phyloP scores from a whole-genome alignment of 2,113 vertebrate genomes.

The Balaenoptera acutorostrata region DNA sequence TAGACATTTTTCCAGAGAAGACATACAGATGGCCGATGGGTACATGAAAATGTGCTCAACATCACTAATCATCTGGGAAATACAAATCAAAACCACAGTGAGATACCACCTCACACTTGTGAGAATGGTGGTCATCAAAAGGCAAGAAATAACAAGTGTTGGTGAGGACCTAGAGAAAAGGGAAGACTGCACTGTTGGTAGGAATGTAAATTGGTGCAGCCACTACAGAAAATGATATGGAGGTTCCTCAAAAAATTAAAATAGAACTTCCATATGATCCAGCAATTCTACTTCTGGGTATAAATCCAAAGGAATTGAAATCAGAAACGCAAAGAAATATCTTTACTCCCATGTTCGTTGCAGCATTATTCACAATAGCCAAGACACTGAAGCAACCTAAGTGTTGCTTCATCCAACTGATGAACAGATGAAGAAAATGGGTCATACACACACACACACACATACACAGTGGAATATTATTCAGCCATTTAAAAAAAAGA shows the following conservation, averaged over 20 bases:
- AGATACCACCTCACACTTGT: neutral
- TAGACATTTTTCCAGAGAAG: neutral
- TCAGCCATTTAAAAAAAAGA: neutral
- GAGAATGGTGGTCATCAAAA: neutral
- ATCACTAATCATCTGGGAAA: neutral
- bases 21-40: neutral
- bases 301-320: neutral
- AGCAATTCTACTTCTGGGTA: neutral
- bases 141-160: neutral
- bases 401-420: neutral
- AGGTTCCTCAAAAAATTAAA: neutral
- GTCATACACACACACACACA: neutral
- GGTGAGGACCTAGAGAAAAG: neutral
- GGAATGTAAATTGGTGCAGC: neutral
- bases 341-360: neutral
- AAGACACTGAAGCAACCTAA: neutral
- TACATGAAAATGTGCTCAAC: neutral
- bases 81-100: neutral
- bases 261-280: neutral
- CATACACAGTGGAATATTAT: neutral
- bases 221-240: neutral
- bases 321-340: neutral
- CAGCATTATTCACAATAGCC: neutral
- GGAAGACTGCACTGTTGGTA: neutral
- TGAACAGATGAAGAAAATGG: neutral